These are phyloP conservation scores for Tetranychus cinnabarinus DNA, from an alignment of 1,140 invertebrate species.

Conservation along the genomic window DNA sequence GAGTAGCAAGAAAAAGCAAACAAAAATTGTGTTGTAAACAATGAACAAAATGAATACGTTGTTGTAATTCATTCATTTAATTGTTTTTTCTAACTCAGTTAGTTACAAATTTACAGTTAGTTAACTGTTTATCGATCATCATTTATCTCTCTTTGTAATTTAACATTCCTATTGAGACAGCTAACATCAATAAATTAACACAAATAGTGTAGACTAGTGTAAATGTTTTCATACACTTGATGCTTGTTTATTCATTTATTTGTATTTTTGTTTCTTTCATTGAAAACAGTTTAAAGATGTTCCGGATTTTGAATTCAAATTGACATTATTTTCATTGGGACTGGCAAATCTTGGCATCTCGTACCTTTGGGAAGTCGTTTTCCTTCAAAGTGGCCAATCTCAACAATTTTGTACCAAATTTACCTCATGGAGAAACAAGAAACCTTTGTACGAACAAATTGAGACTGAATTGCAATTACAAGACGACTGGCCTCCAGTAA, in stretches of 20 bases:
- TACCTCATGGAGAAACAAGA: background rate
- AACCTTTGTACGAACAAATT: background rate
- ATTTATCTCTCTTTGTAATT: too few relatives aligned
- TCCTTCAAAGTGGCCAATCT: background rate
- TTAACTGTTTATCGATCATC: too few relatives aligned
- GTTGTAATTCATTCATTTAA: too few relatives aligned
- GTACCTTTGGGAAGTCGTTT: conserved; percentile 12
- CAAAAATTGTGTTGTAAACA: too few relatives aligned
- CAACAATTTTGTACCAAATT: background rate
- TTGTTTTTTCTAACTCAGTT: too few relatives aligned
- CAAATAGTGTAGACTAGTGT: too few relatives aligned
- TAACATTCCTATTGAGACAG: too few relatives aligned
- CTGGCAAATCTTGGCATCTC: conserved; percentile 12
- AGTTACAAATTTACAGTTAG: too few relatives aligned
- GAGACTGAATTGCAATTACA: background rate
- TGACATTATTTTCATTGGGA: conserved; percentile 9
- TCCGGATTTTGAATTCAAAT: conserved; percentile 9
- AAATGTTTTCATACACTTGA: too few relatives aligned
- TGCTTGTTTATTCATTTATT: background rate
- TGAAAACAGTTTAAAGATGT: conserved; percentile 9
- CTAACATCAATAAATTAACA: too few relatives aligned
- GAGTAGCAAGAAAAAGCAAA: too few relatives aligned
- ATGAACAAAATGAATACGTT: too few relatives aligned
- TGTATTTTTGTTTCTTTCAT: background rate
- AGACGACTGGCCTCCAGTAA: conserved; percentile 1